A percentile compares a stretch with the other conserved stretches of the same genome.
These are phyloP conservation scores for Bos indicus DNA, from an alignment of 2,113 vertebrate species.

Conservation along the genomic window DNA sequence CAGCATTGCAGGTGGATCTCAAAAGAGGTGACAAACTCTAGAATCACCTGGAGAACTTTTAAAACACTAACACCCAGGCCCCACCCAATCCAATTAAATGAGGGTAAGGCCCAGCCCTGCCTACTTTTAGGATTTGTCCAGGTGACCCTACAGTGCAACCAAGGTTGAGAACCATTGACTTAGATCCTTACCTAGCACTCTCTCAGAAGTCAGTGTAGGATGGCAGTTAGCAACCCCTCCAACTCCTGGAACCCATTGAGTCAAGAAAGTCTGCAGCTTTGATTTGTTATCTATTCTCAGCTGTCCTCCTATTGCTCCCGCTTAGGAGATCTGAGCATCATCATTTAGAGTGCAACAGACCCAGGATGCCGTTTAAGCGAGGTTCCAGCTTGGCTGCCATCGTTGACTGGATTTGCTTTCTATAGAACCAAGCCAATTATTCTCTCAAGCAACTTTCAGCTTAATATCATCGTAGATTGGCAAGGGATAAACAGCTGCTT, in stretches of 20 bases:
- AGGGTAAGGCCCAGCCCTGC: not conserved
- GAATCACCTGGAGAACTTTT: not conserved
- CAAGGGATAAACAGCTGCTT: not conserved
- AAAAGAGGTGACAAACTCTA: not conserved
- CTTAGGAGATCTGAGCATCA: not conserved
- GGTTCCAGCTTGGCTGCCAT: constrained; percentile 10
- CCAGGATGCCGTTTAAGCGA: not conserved
- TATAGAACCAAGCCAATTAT: not conserved
- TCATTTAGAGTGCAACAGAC: constrained; percentile 12
- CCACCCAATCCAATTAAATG: not conserved
- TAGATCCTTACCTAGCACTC: not conserved
- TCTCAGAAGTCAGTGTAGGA: not conserved
- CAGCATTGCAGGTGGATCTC: not conserved
- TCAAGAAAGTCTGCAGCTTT: not conserved
- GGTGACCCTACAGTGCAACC: not conserved
- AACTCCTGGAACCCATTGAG: not conserved
- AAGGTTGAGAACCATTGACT: not conserved
- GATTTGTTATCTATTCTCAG: not conserved
- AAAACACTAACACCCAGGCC: not conserved
- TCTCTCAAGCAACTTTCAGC: not conserved
- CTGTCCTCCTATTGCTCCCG: not conserved
- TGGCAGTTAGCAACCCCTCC: not conserved
- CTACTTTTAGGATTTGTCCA: not conserved
- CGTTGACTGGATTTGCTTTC: constrained; percentile 6
- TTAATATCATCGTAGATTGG: not conserved